Conservation (phyloP, 2,797 vertebrate genomes). For the Cygnus olor region DNA sequence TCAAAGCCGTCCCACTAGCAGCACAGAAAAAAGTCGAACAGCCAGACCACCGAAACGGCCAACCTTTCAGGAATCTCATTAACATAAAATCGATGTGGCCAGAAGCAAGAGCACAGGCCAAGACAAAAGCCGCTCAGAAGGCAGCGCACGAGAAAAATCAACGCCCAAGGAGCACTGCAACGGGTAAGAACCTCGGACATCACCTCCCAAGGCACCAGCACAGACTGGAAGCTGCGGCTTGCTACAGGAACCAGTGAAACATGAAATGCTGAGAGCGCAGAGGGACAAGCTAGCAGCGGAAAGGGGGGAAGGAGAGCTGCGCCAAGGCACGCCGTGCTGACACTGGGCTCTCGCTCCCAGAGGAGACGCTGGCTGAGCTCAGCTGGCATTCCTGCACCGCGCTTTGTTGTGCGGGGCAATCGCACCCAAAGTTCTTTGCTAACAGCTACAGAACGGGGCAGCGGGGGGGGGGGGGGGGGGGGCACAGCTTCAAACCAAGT, state of each 20-base stretch:
- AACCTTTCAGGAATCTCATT: background rate
- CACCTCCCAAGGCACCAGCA: background rate
- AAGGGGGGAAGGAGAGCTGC: background rate
- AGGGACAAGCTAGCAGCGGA: background rate
- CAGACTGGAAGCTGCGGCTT: background rate
- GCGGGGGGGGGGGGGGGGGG: no score
- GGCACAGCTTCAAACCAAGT: background rate
- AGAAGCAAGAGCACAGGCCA: background rate
- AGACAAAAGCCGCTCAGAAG: background rate
- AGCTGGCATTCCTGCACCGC: background rate
- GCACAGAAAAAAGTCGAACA: background rate
- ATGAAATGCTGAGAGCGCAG: rapidly evolving
- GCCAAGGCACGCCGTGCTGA: rapidly evolving
- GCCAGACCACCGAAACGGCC: no score
- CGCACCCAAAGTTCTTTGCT: background rate
- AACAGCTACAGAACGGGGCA: background rate
- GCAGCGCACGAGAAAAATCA: background rate
- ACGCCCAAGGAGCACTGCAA: background rate
- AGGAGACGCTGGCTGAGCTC: background rate
- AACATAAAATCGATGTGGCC: background rate
- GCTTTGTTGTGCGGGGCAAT: rapidly evolving
- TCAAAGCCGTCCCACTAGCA: background rate
- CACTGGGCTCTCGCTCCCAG: background rate
- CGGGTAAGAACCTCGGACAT: background rate
- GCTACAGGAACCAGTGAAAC: background rate